Conservation (phyloP, 2,113 vertebrate genomes). For the Coracopsis vasa region DNA sequence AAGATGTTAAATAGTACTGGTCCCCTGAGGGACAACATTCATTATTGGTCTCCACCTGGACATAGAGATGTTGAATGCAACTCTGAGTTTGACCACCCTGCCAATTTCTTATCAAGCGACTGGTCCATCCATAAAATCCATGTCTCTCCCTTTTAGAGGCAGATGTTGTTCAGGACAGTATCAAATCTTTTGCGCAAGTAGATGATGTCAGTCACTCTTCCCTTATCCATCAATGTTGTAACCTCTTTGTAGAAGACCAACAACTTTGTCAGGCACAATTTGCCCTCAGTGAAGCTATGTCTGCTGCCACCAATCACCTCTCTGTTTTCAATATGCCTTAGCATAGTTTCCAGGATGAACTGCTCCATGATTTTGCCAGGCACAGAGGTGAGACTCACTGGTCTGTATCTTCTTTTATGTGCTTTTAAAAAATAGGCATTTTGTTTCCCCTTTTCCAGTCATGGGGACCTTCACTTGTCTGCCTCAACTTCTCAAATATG, state of each 20-base stretch:
- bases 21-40: background rate
- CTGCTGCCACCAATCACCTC: background rate
- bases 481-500: background rate
- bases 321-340: background rate
- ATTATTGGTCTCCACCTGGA: background rate
- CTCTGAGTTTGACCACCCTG: background rate
- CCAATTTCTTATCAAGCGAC: background rate
- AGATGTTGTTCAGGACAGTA: background rate
- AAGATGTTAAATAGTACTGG: background rate
- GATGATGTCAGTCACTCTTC: background rate
- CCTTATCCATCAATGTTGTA: background rate
- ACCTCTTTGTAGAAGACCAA: background rate
- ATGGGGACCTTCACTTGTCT: background rate
- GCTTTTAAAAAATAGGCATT: background rate
- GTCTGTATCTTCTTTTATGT: background rate
- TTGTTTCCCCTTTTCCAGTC: background rate
- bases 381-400: background rate
- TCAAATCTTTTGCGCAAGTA: background rate
- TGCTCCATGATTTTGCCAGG: background rate
- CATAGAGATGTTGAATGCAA: background rate
- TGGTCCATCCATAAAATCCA: background rate
- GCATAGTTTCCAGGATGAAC: background rate
- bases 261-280: background rate
- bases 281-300: background rate
- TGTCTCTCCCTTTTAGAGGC: background rate